phyloP scores from a whole-genome alignment of 2,797 vertebrate species.

The Halcyon smyrnensis region DNA sequence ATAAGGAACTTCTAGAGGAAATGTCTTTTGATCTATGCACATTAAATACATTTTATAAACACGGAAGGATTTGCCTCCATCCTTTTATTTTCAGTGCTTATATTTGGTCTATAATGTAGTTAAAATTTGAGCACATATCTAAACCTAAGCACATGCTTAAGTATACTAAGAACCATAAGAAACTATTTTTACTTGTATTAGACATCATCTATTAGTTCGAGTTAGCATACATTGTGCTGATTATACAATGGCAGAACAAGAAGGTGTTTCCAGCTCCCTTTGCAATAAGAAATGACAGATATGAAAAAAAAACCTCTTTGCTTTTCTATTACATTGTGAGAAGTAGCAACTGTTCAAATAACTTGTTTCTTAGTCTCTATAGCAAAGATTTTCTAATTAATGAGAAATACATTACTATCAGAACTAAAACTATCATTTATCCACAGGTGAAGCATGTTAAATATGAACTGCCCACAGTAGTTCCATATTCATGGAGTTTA shows the following conservation, averaged over 20 bases:
- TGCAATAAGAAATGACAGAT: not conserved
- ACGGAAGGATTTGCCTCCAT: not conserved
- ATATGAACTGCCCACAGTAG: not conserved
- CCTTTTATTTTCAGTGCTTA: not conserved
- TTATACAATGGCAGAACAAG: not conserved
- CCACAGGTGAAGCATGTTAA: not conserved
- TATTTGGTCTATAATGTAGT: not conserved
- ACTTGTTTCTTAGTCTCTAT: not conserved
- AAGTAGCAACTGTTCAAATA: not conserved
- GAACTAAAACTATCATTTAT: not conserved
- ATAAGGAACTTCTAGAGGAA: not conserved
- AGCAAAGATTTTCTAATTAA: not conserved
- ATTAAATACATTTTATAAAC: not conserved
- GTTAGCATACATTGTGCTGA: not conserved
- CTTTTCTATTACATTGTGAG: not conserved
- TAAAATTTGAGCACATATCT: not conserved
- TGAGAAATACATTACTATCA: not conserved
- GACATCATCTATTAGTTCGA: not conserved
- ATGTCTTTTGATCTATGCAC: not conserved
- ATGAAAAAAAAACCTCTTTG: not conserved
- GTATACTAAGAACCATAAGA: not conserved
- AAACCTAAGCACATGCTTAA: not conserved
- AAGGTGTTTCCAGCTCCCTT: not conserved
- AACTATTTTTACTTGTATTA: not conserved
- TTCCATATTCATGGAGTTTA: not conserved